A percentile compares a stretch with the other conserved stretches of the same genome.
phyloP scores from a whole-genome alignment of 2,113 vertebrate species.

The Datnioides undecimradiatus region DNA sequence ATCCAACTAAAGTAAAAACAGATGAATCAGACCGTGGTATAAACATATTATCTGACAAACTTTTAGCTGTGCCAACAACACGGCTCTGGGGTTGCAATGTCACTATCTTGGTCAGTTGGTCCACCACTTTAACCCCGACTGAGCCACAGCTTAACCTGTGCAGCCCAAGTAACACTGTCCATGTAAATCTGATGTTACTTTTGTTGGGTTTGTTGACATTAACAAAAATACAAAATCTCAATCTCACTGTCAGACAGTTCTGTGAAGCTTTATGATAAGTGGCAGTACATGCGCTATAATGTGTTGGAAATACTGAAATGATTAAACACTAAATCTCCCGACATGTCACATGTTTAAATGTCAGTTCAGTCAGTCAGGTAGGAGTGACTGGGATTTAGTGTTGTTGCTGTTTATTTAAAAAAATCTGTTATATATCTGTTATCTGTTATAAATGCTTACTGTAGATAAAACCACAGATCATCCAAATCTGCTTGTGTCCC shows the following conservation, averaged over 20 bases:
- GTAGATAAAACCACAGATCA: constrained; percentile 22
- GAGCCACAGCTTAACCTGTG: not conserved
- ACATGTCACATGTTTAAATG: not conserved
- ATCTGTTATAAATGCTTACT: too few species aligned
- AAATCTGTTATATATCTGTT: too few species aligned
- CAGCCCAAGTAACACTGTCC: too few species aligned
- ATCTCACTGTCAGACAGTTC: not conserved
- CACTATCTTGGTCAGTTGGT: not conserved
- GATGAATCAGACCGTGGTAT: not conserved
- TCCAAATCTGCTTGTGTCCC: constrained; percentile 46
- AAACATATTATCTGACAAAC: not conserved
- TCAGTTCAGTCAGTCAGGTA: not conserved
- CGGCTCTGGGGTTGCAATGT: too few species aligned
- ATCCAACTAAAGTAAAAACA: not conserved
- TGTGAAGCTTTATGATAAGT: not conserved
- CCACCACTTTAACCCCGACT: not conserved
- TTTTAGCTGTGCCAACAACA: too few species aligned
- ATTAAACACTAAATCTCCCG: not conserved
- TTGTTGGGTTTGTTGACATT: not conserved
- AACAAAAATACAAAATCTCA: not conserved
- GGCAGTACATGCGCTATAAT: not conserved
- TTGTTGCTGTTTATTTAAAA: not conserved
- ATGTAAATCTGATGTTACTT: not conserved
- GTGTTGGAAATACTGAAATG: not conserved
- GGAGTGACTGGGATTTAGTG: not conserved